Evolutionary conservation across 35 echinoderm and acorn worm species (phyloP).

Genomic region (Holothuria glaberrima): DNA sequence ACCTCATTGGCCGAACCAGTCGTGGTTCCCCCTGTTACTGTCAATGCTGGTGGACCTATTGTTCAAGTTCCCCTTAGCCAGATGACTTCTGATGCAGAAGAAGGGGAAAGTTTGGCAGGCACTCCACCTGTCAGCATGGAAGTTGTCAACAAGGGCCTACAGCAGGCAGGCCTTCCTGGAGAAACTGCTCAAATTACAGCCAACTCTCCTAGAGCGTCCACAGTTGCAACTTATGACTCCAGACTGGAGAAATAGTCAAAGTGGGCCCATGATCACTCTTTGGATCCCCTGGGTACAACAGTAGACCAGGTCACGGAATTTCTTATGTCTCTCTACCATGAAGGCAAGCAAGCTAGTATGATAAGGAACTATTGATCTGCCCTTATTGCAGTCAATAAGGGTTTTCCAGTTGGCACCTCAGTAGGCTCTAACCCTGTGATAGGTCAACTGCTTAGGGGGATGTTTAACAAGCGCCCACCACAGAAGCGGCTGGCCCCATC

Average conservation of each 20-base stretch:
- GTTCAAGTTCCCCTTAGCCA: not conserved
- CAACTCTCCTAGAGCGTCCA: slow-evolving; percentile 9
- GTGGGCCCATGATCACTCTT: slow-evolving; percentile 26
- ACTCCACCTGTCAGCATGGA: not conserved
- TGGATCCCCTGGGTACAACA: slow-evolving; percentile 10
- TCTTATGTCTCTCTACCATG: slow-evolving; percentile 15
- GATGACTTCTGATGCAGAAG: not conserved
- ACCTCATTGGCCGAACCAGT: slow-evolving; percentile 11
- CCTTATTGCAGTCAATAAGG: slow-evolving; percentile 11
- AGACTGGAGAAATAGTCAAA: not conserved
- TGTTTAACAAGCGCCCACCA: slow-evolving; percentile 6
- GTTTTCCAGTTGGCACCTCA: slow-evolving; percentile 1
- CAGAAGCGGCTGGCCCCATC: not conserved
- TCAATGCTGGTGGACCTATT: not conserved
- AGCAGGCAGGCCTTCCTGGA: slow-evolving; percentile 29
- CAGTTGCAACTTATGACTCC: slow-evolving; percentile 20
- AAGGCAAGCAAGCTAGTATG: not conserved
- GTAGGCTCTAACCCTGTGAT: not conserved
- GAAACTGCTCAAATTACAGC: slow-evolving; percentile 21
- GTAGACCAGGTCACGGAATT: slow-evolving; percentile 16
- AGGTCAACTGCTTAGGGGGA: not conserved
- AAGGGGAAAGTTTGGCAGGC: not conserved
- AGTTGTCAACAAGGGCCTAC: not conserved
- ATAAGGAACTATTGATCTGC: slow-evolving; percentile 10
- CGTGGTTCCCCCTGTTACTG: not conserved